Conservation (phyloP, 2,888 invertebrate genomes). For the Rhamphomyia laevipes region DNA sequence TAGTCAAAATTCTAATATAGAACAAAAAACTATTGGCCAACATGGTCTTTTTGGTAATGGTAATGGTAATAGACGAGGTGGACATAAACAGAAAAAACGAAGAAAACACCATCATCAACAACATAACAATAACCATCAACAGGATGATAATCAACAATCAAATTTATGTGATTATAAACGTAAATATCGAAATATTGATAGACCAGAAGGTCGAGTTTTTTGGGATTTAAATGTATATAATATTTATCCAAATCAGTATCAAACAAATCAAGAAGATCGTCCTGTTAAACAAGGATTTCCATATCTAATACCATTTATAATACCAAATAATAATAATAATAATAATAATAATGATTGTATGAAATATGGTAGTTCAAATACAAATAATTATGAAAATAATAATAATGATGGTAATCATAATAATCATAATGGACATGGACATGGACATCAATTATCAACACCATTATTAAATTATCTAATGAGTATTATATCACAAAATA, state of each 20-base stretch:
- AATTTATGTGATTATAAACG: neutral
- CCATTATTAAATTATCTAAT: neutral
- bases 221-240: constrained; percentile 34
- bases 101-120: neutral
- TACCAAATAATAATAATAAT: no score
- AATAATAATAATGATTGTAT: no score
- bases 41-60: neutral
- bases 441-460: neutral
- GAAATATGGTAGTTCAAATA: no score
- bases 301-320: neutral
- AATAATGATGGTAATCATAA: neutral
- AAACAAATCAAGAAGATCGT: neutral
- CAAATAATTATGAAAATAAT: neutral
- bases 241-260: constrained; percentile 18
- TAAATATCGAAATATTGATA: neutral
- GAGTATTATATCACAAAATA: neutral
- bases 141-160: neutral
- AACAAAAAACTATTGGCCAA: no score
- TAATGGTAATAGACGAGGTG: neutral
- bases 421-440: neutral
- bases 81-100: neutral
- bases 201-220: constrained; percentile 27
- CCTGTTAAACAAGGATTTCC: neutral
- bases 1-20: no score
- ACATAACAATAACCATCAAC: neutral